A percentile compares a stretch with the other conserved stretches of the same genome.
Conservation (phyloP, 2,888 invertebrate genomes). For the Artemia sp. region DNA sequence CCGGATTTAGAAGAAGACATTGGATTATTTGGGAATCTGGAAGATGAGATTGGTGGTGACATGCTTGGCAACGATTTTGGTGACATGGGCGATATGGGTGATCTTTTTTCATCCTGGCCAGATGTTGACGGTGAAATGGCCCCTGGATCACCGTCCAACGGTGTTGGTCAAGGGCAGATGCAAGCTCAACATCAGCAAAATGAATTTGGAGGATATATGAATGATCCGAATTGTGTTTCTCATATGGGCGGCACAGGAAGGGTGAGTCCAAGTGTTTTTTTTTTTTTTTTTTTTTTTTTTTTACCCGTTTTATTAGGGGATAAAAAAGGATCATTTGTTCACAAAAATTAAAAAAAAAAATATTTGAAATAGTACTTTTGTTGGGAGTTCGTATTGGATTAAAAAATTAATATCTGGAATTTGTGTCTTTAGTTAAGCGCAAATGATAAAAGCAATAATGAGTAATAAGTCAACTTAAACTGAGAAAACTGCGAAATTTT, state of each 20-base stretch:
- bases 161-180: slow-evolving; percentile 8
- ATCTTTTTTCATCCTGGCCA: slow-evolving; percentile 51
- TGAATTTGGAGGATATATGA: slow-evolving; percentile 7
- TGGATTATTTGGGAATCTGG: slow-evolving; percentile 46
- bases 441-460: no score
- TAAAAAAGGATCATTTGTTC: no score
- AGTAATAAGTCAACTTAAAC: no score
- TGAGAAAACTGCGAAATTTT: no score
- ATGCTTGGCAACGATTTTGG: slow-evolving; percentile 43
- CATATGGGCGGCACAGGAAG: slow-evolving; percentile 12
- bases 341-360: no score
- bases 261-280: not conserved
- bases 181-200: slow-evolving; percentile 10
- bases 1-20: slow-evolving; percentile 41
- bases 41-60: slow-evolving; percentile 37
- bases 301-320: no score
- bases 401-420: no score
- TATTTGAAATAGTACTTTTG: no score
- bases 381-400: no score
- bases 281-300: not conserved
- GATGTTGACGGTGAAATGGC: slow-evolving; percentile 45
- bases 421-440: no score
- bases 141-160: not conserved
- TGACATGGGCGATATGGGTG: slow-evolving; percentile 40
- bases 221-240: not conserved